These are phyloP conservation scores for Alauda arvensis DNA, from an alignment of 2,797 vertebrate genomes.

Conservation along the genomic window DNA sequence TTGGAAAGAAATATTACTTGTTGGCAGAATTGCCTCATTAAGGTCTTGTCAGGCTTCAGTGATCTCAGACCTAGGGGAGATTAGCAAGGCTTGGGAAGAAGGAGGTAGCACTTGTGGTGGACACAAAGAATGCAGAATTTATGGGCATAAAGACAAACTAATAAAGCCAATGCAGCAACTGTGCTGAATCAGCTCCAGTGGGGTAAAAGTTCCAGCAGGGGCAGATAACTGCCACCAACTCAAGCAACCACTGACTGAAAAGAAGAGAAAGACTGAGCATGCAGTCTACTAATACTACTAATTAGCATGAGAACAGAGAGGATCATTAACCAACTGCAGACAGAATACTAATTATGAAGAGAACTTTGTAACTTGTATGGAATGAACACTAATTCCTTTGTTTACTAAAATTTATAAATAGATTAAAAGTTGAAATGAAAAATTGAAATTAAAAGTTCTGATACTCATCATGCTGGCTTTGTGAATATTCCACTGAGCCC, in stretches of 20 bases:
- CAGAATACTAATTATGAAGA: neutral
- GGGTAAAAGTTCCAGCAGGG: neutral
- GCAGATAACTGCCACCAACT: neutral
- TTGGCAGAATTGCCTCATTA: neutral
- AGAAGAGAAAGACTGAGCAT: neutral
- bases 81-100: neutral
- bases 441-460: neutral
- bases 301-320: neutral
- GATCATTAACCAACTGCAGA: neutral
- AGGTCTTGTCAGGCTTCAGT: neutral
- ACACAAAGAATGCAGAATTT: neutral
- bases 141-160: neutral
- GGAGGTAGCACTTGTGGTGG: too few species aligned
- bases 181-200: fast-evolving
- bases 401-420: neutral
- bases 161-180: fast-evolving
- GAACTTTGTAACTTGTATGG: neutral
- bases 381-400: neutral
- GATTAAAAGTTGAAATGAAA: neutral
- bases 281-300: too few species aligned
- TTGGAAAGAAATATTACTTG: neutral
- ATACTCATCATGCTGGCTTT: neutral
- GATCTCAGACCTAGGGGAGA: neutral
- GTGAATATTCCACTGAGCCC: fast-evolving
- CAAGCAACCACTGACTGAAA: neutral